Conservation (phyloP, 2,113 vertebrate genomes). For the Chionis minor region DNA sequence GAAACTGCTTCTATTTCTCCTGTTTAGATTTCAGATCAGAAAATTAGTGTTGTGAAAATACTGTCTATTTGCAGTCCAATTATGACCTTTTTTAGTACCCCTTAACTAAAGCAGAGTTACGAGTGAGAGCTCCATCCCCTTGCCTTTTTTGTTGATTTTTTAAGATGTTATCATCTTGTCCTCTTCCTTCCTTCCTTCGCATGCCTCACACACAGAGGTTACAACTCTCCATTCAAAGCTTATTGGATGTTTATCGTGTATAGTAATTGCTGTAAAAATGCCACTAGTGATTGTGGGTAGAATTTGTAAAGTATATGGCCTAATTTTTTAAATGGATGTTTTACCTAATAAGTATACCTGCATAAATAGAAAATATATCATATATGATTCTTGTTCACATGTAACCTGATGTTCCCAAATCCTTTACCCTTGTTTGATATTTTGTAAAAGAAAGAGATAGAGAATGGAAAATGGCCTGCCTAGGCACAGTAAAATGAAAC, state of each 20-base stretch:
- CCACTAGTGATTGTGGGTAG: not conserved
- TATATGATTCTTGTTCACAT: not conserved
- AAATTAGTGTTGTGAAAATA: not conserved
- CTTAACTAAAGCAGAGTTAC: not conserved
- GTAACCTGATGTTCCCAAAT: not conserved
- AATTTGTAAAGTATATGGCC: not conserved
- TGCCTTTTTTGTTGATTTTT: not conserved
- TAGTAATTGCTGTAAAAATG: not conserved
- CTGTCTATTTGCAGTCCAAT: not conserved
- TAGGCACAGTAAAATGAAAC: not conserved
- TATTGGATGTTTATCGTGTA: not conserved
- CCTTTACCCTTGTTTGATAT: not conserved
- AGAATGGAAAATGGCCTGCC: not conserved
- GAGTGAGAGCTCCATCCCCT: not conserved
- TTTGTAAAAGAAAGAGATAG: conserved; percentile 19
- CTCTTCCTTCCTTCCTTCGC: not conserved
- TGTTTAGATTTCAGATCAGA: not conserved
- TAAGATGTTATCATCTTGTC: not conserved
- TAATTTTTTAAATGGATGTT: not conserved
- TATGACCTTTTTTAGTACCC: not conserved
- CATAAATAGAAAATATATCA: not conserved
- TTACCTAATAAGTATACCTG: not conserved
- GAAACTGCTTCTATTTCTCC: not conserved
- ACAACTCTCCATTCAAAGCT: not conserved
- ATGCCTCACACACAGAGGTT: not conserved